Evolutionary conservation across 23 tunicate genomes (phyloP).

Genomic region (Aplidium turbinatum): DNA sequence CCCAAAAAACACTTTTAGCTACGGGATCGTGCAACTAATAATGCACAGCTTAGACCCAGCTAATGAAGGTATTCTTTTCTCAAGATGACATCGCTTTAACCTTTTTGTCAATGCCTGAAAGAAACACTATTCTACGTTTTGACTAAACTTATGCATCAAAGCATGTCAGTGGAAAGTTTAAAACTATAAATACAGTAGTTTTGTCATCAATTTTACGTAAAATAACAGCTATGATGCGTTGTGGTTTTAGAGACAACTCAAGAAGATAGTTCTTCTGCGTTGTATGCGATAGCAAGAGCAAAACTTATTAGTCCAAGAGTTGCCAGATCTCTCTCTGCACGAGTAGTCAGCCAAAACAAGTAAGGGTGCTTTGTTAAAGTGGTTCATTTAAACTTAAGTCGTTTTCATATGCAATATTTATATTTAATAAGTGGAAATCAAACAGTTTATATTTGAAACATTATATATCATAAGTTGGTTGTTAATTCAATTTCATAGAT

Average conservation of each 20-base stretch:
- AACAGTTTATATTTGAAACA: too few relatives aligned
- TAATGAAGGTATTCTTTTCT: conserved; percentile 43
- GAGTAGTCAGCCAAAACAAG: background rate
- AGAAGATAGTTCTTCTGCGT: conserved; percentile 36
- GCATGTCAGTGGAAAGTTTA: too few relatives aligned
- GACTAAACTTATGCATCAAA: too few relatives aligned
- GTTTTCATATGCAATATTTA: too few relatives aligned
- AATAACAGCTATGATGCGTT: background rate
- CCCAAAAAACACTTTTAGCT: conserved; percentile 61
- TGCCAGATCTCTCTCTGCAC: conserved; percentile 29
- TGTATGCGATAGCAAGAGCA: conserved; percentile 64
- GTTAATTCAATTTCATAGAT: too few relatives aligned
- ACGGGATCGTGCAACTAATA: conserved; percentile 82
- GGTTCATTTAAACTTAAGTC: background rate
- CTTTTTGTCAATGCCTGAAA: too few relatives aligned
- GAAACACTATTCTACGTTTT: too few relatives aligned
- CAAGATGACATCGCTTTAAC: background rate
- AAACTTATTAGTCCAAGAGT: conserved; percentile 44
- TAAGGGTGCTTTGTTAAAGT: background rate
- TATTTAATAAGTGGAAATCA: too few relatives aligned
- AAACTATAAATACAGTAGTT: too few relatives aligned
- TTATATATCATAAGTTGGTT: too few relatives aligned
- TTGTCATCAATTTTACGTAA: too few relatives aligned
- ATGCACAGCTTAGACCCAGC: conserved; percentile 83
- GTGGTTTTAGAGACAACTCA: background rate